Conservation (phyloP, 2,113 vertebrate genomes). For the Oreotrochilus melanogaster region DNA sequence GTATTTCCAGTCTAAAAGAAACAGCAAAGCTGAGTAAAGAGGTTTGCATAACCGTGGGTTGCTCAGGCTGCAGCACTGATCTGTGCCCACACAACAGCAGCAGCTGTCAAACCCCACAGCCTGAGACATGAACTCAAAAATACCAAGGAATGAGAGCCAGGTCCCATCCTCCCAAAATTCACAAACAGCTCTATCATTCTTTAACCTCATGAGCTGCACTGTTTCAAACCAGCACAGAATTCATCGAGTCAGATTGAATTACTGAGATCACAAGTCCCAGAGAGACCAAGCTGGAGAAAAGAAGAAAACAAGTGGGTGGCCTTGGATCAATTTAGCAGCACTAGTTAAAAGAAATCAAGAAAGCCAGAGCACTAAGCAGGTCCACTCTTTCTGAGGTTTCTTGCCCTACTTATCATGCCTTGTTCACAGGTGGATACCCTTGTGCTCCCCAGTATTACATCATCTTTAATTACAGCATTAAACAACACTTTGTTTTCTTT, state of each 20-base stretch:
- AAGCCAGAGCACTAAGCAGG: not conserved
- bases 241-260: not conserved
- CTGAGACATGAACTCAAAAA: not conserved
- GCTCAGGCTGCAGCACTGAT: conserved; percentile 28
- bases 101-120: conserved; percentile 59
- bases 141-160: conserved; percentile 24
- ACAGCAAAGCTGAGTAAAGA: not conserved
- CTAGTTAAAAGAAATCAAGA: not conserved
- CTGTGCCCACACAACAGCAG: conserved; percentile 51
- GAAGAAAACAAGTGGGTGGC: not conserved
- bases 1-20: not conserved
- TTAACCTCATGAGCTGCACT: not conserved
- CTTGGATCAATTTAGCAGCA: conserved; percentile 3
- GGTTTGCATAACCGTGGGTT: not conserved
- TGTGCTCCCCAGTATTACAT: not conserved
- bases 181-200: not conserved
- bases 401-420: not conserved
- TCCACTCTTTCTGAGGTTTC: not conserved
- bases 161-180: not conserved
- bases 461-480: not conserved
- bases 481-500: not conserved
- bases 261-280: not conserved
- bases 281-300: not conserved
- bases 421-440: not conserved
- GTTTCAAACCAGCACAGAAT: not conserved